These are phyloP conservation scores for Molothrus ater DNA, from an alignment of 2,797 vertebrate species.

Conservation along the genomic window DNA sequence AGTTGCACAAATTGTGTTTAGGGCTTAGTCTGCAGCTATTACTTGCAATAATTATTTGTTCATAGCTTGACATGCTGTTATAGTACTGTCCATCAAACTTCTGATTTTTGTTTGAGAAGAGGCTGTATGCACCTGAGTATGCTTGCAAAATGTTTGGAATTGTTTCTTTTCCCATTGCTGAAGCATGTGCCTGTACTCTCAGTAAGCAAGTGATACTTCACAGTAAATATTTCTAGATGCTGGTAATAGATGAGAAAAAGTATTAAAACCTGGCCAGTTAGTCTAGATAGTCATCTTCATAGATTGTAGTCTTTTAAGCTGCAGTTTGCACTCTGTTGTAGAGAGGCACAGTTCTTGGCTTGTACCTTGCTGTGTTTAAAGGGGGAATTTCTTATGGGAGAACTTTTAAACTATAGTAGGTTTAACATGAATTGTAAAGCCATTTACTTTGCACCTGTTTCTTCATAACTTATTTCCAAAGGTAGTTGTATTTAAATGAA, in stretches of 20 bases:
- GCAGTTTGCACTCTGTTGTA: conserved; percentile 73
- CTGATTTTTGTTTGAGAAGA: conserved; percentile 22
- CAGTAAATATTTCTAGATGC: conserved; percentile 61
- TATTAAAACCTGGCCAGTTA: conserved; percentile 68
- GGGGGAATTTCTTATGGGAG: conserved; percentile 61
- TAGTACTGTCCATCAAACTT: conserved; percentile 16
- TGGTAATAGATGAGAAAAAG: conserved; percentile 60
- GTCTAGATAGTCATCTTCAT: conserved; percentile 60
- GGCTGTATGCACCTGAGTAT: conserved; percentile 32
- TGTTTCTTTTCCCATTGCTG: conserved; percentile 34
- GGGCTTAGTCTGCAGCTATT: conserved; percentile 50
- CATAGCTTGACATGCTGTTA: conserved; percentile 3
- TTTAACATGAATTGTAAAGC: conserved; percentile 67
- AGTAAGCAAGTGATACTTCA: conserved; percentile 59
- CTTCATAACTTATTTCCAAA: conserved; percentile 73
- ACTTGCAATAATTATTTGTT: conserved; percentile 49
- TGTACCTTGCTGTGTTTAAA: conserved; percentile 67
- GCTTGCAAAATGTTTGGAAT: conserved; percentile 34
- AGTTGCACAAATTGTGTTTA: conserved; percentile 58
- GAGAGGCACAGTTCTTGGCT: conserved; percentile 67
- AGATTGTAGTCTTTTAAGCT: conserved; percentile 62
- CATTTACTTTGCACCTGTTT: conserved; percentile 73
- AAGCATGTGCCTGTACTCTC: conserved; percentile 49
- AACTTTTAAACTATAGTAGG: conserved; percentile 60
- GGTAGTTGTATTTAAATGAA: conserved; percentile 69